Evolutionary conservation across 2,113 vertebrate genomes (phyloP).

Genomic region (Cyphomyrus plagiostoma): DNA sequence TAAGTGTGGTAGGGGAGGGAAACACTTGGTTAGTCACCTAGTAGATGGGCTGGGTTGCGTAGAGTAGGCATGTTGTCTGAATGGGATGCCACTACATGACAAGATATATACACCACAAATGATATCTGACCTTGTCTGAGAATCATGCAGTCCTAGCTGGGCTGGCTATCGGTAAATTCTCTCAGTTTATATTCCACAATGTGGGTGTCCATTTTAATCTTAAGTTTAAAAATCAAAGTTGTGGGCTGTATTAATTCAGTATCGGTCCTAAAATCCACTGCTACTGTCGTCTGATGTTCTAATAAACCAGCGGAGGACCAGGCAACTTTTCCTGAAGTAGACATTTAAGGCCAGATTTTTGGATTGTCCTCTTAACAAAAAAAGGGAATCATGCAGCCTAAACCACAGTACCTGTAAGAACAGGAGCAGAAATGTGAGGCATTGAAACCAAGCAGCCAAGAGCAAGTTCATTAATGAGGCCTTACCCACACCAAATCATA

Average conservation of each 20-base stretch:
- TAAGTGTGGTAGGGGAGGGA: neutral
- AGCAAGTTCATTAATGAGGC: neutral
- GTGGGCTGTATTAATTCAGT: neutral
- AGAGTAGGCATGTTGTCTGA: neutral
- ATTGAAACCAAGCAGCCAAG: neutral
- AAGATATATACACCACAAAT: neutral
- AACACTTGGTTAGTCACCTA: neutral
- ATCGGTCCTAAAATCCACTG: neutral
- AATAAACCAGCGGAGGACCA: neutral
- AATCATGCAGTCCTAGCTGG: neutral
- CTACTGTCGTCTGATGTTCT: neutral
- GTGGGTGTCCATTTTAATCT: neutral
- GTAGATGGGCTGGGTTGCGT: neutral
- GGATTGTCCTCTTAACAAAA: neutral
- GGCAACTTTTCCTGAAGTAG: neutral
- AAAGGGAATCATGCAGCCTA: neutral
- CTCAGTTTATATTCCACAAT: neutral
- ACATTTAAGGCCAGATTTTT: neutral
- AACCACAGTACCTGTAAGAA: constrained; percentile 1
- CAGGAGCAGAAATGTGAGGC: neutral
- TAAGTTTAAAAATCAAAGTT: neutral
- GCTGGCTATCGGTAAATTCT: neutral
- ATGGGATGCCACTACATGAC: neutral
- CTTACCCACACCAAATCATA: neutral
- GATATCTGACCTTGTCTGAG: neutral